Evolutionary conservation across 2,797 vertebrate genomes (phyloP), one percentile per base, ranked within the genome.

Genomic region (Enteromius argenteus): DNA sequence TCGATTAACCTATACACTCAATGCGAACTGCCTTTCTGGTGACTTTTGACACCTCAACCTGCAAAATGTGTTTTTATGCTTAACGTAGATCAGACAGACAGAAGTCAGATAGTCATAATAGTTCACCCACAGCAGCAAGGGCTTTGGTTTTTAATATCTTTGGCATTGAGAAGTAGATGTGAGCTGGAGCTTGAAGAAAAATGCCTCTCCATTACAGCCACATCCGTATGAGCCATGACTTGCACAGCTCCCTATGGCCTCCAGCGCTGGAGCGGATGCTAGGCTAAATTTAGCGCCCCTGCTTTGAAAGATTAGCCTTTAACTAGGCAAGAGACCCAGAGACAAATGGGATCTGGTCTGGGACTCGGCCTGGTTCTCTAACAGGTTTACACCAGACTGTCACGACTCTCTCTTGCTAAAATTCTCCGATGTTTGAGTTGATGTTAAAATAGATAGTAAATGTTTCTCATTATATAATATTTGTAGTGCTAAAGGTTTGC

Each of bases 231-330:
- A 94, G 92, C 89, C 93, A 90, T 88, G 89, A 90, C 91, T 88
- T 75, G 90, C 76, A 86, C 7, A 85, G 81, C 86, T 89, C 89
- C 89, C 89, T 90, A 88, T 87, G 89, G 80, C 76, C 89, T 90
- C 88, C 88, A 85, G 58, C 86, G 88, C 90, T 71, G 75, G 81
- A 51, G 60, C 83, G 69, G 87, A 88, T 81, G 81, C 85, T 80
- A 78, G 84, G 89, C 93, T 95, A 94, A 95, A 95, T 93, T 95
- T 95, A 95, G 93, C 90, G 89, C 77, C 15, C 67, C 90, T 83
- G 44, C 85, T 86, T 76, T 89, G 86, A 89, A 84, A 72, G 77
- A 90, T 86, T 87, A 88, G 82, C 49, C 77, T 91, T 90, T 91
- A 92, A 91, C 93, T 90, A 91, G 90, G 74, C 88, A 91, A 81